These are phyloP conservation scores for Lycophotia porphyrea DNA, from an alignment of 2,888 invertebrate species.

Conservation along the genomic window DNA sequence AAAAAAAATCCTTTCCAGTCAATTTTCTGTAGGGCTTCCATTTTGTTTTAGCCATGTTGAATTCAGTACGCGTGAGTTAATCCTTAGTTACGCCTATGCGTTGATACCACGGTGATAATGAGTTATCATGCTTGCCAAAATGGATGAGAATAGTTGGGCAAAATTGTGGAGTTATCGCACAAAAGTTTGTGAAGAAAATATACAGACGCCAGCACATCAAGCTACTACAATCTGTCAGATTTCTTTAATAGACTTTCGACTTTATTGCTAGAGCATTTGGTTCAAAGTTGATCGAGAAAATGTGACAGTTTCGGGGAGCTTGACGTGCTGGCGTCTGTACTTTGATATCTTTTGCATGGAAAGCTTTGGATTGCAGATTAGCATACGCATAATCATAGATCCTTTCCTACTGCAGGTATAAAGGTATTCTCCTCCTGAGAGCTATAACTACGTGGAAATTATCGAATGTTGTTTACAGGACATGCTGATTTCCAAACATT, in stretches of 20 bases:
- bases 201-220: too few relatives aligned
- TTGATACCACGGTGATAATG: conserved; percentile 51
- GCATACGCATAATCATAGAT: not conserved
- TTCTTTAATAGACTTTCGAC: too few relatives aligned
- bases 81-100: conserved; percentile 44
- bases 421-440: not conserved
- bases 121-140: conserved; percentile 32
- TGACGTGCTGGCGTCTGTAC: too few relatives aligned
- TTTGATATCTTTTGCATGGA: not conserved
- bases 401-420: too few relatives aligned
- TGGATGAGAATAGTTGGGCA: conserved; percentile 23
- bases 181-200: conserved; percentile 7
- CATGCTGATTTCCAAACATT: too few relatives aligned
- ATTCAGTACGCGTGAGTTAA: conserved; percentile 40
- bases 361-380: not conserved
- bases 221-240: too few relatives aligned
- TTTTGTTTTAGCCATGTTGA: conserved; percentile 7
- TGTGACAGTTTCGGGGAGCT: too few relatives aligned
- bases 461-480: not conserved
- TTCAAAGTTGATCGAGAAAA: not conserved
- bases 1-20: not conserved
- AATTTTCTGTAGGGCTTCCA: conserved; percentile 27
- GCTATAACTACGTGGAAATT: not conserved
- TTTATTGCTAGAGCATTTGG: too few relatives aligned
- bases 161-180: not conserved